Evolutionary conservation across 2,797 vertebrate genomes (phyloP), one percentile per base, ranked within the genome.

Genomic region (Microctenopoma steveboyesi): DNA sequence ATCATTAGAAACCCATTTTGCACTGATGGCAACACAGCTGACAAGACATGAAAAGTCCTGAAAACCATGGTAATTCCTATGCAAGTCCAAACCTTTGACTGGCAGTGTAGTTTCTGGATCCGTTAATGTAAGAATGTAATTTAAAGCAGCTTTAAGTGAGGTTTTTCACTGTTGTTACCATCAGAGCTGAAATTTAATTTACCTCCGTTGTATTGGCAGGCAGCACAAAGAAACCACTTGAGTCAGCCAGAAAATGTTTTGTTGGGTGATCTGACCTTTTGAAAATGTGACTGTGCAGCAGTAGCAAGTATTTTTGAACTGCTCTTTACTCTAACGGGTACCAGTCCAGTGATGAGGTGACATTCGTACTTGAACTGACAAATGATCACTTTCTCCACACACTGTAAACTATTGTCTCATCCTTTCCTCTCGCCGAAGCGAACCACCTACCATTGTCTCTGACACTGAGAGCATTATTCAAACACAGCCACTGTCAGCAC

Each of bases 401-500:
- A 37, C 54, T 53, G 51, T 64, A 60, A 57, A 67, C 49, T 47
- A 62, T 52, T 25, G 15, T 58, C 27, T 81, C 72, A 83, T 81
- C 68, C 27, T 83, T 78, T 78, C 79, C 79, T 69, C 66, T 64
- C 7, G 0, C 67, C 47, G 59, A 69, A 39, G 72, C 70, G 74
- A 79, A 33, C 54, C 79, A 18, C 67, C 68, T 39, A 42, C 82
- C 83, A 77, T 79, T 85, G 80, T 85, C 64, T 74, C 69, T 57
- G 63, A 82, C 82, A 77, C 75, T 64, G 73, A 50, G 69, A 60
- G 69, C 62, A 46, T 86, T 79, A 77, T 83, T 82, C 79, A 82
- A 64, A 84, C 62, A 65, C 50, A 30, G 69, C 74, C 73, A 81
- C 89, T 89, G 88, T 91, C 85, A 87, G 84, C 84, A 71, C 52